A percentile compares a stretch with the other conserved stretches of the same genome.
Evolutionary conservation across 2,113 vertebrate species (phyloP).

Genomic region (Phyllostomus discolor): DNA sequence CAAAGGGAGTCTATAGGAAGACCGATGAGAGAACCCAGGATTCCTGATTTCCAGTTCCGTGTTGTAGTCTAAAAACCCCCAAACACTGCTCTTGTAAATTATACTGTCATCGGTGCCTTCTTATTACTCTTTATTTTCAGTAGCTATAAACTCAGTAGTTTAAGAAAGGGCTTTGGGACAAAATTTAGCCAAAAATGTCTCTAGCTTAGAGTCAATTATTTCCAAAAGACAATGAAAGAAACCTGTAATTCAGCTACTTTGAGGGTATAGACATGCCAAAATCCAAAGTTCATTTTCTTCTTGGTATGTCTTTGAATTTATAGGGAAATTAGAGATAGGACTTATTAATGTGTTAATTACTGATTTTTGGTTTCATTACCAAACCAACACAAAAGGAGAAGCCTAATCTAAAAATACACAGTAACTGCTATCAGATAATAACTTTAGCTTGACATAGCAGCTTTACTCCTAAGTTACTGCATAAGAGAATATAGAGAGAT

Average conservation of each 20-base stretch:
- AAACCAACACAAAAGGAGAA: conserved; percentile 41
- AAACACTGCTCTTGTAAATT: conserved; percentile 39
- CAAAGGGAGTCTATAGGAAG: neutral
- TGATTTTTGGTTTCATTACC: conserved; percentile 46
- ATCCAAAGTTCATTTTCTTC: conserved; percentile 51
- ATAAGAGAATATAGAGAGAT: neutral
- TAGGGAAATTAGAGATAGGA: conserved; percentile 22
- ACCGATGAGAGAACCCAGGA: neutral
- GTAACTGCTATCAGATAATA: neutral
- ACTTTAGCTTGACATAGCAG: neutral
- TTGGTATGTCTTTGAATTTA: conserved; percentile 29
- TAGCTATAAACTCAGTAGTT: conserved; percentile 27
- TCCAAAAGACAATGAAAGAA: conserved; percentile 60
- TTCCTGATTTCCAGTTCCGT: neutral
- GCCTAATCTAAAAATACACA: neutral
- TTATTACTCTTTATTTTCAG: conserved; percentile 45
- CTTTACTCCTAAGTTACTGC: neutral
- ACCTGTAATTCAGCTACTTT: conserved; percentile 55
- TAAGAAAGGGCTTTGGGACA: conserved; percentile 48
- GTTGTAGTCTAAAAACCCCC: neutral
- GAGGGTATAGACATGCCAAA: conserved; percentile 26
- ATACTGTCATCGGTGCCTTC: neutral
- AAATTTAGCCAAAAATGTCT: conserved; percentile 57
- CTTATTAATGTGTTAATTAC: conserved; percentile 58
- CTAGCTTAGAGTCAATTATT: conserved; percentile 60